Percentiles rank a stretch among this genome's conserved stretches.
These are phyloP conservation scores for Variabilichromis moorii DNA, from an alignment of 2,113 vertebrate genomes.

Conservation along the genomic window DNA sequence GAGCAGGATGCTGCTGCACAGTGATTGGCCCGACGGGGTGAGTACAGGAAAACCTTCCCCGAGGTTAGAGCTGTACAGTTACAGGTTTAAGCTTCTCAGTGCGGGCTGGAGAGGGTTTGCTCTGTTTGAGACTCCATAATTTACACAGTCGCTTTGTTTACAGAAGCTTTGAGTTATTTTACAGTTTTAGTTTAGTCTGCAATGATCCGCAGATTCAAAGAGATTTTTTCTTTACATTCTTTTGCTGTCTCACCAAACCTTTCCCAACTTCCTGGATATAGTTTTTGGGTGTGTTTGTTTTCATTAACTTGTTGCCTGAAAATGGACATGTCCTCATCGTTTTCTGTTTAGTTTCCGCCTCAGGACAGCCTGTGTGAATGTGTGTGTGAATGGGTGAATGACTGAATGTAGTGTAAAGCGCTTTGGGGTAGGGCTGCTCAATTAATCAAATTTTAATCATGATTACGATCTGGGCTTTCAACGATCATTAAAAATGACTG, in stretches of 20 bases:
- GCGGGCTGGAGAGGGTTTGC: background rate
- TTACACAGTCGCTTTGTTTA: background rate
- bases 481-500: too few species aligned
- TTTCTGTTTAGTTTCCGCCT: background rate
- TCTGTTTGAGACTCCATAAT: background rate
- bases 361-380: background rate
- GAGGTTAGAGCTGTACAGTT: background rate
- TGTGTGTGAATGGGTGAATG: background rate
- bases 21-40: slow-evolving; percentile 69
- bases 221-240: background rate
- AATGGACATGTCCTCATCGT: background rate
- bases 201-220: background rate
- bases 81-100: background rate
- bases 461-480: too few species aligned
- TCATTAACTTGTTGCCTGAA: background rate
- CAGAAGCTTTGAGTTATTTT: background rate
- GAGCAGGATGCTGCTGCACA: slow-evolving; percentile 69
- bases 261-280: background rate
- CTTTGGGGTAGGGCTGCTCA: background rate
- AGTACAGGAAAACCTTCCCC: slow-evolving; percentile 21
- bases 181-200: background rate
- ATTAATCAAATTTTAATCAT: too few species aligned
- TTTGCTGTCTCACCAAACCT: background rate
- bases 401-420: background rate
- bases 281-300: background rate